A percentile compares a stretch with the other conserved stretches of the same genome.
Conservation (phyloP, 2,113 vertebrate species). For the Oncorhynchus clarkii region DNA sequence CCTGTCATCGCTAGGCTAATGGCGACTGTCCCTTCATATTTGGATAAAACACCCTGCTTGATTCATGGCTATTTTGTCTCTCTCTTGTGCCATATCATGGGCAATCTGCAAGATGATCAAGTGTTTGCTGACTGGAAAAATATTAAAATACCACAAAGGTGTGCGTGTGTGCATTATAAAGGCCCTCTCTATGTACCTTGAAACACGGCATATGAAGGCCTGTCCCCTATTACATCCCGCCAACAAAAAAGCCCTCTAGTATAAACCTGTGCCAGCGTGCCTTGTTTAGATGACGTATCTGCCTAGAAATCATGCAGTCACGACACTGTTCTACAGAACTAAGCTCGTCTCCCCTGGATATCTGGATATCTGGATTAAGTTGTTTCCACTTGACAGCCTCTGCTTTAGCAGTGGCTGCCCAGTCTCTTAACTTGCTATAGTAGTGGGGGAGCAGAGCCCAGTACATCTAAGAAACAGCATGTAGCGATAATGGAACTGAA, state of each 20-base stretch:
- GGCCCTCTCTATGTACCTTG: background rate
- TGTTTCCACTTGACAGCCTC: conserved; percentile 6
- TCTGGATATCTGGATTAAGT: conserved; percentile 12
- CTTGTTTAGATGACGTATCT: background rate
- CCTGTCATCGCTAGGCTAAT: background rate
- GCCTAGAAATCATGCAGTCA: background rate
- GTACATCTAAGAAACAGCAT: background rate
- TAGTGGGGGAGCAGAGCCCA: background rate
- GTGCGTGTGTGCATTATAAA: background rate
- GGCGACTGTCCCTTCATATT: background rate
- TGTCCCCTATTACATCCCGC: too few relatives aligned
- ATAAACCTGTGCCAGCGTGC: background rate
- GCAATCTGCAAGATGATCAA: conserved; percentile 5
- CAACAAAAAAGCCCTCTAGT: background rate
- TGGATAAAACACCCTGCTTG: background rate
- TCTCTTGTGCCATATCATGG: background rate
- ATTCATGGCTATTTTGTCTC: background rate
- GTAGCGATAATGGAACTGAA: conserved; percentile 19
- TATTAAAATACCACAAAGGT: conserved; percentile 3
- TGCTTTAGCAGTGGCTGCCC: background rate
- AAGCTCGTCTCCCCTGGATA: background rate
- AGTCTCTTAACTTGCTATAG: background rate
- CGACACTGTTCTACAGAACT: background rate
- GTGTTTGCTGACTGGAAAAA: conserved; percentile 20
- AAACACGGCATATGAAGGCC: background rate